These are phyloP conservation scores for Antechinus flavipes DNA, from an alignment of 2,113 vertebrate species.

Conservation along the genomic window DNA sequence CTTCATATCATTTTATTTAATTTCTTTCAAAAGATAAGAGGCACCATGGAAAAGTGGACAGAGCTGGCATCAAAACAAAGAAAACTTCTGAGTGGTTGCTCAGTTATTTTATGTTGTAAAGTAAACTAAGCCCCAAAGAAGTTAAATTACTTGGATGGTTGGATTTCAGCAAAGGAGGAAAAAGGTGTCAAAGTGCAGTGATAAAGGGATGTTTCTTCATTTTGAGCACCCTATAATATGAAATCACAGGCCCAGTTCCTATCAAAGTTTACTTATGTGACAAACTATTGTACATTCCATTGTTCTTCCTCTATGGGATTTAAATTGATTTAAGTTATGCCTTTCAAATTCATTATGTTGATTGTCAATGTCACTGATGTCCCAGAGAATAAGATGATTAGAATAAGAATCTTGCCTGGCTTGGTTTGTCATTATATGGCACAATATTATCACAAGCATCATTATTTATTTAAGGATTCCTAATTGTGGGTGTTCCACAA, in stretches of 20 bases:
- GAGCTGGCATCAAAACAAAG: background rate
- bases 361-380: background rate
- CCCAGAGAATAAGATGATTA: background rate
- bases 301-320: background rate
- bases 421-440: background rate
- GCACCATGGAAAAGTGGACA: background rate
- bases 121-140: too few species aligned
- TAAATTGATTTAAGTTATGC: background rate
- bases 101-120: too few species aligned
- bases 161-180: background rate
- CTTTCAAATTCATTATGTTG: background rate
- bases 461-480: background rate
- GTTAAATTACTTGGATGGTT: too few species aligned
- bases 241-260: too few species aligned
- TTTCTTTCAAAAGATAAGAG: background rate
- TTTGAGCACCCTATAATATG: too few species aligned
- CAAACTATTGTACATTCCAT: background rate
- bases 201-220: too few species aligned
- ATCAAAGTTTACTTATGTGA: too few species aligned
- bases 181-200: too few species aligned
- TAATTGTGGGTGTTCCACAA: background rate
- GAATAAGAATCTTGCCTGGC: background rate
- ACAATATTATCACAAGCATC: background rate
- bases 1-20: background rate
- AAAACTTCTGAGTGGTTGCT: too few species aligned